Conservation (phyloP, 2,888 invertebrate genomes). For the Balanococcus diminutus region DNA sequence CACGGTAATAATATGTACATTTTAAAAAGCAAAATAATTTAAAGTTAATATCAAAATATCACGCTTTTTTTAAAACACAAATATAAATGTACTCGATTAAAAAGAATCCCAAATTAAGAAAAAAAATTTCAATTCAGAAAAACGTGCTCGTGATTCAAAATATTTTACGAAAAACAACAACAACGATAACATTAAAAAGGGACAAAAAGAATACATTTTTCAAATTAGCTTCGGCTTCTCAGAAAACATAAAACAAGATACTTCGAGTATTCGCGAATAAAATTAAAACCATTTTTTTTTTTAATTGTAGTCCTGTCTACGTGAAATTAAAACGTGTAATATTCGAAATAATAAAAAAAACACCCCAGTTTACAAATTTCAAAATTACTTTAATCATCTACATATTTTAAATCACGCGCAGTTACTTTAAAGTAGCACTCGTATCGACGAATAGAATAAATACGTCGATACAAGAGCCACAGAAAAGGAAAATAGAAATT, state of each 20-base stretch:
- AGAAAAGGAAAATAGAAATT: background rate
- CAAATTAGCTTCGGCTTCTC: background rate
- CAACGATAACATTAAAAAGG: background rate
- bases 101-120: background rate
- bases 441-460: too few relatives aligned
- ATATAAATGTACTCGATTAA: background rate
- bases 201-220: background rate
- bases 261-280: background rate
- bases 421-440: background rate
- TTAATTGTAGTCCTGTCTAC: too few relatives aligned
- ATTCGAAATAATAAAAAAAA: too few relatives aligned
- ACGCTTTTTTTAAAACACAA: background rate
- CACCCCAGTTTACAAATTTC: too few relatives aligned
- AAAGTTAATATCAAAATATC: conserved; percentile 42
- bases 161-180: background rate
- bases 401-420: background rate
- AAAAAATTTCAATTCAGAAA: background rate
- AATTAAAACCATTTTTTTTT: background rate
- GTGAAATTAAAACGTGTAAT: too few relatives aligned
- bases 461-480: background rate
- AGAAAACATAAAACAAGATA: background rate
- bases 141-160: conserved; percentile 16
- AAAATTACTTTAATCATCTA: too few relatives aligned
- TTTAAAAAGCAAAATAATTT: conserved; percentile 31
- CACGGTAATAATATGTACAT: conserved; percentile 37